These are phyloP conservation scores for Scrobipalpa costella DNA, from an alignment of 2,888 invertebrate species.

Conservation along the genomic window DNA sequence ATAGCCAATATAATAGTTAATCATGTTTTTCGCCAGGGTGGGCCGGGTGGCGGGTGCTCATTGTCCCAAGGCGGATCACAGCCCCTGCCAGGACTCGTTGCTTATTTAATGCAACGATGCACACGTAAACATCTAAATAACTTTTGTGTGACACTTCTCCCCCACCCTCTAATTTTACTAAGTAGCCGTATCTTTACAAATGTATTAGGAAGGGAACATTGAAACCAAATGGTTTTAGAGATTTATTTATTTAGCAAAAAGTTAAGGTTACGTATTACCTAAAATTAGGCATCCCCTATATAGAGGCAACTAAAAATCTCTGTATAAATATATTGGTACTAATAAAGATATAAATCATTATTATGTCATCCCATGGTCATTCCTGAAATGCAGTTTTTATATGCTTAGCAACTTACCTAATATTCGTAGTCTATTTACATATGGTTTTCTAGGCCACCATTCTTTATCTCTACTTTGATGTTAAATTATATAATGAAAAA, in stretches of 20 bases:
- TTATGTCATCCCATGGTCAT: too few species aligned
- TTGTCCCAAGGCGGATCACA: constrained; percentile 67
- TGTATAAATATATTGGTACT: too few species aligned
- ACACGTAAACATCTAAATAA: constrained; percentile 81
- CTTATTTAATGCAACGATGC: constrained; percentile 81
- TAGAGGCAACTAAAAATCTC: too few species aligned
- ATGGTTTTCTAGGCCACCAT: too few species aligned
- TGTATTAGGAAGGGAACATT: constrained; percentile 68
- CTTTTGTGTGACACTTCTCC: constrained; percentile 78
- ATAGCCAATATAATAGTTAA: constrained; percentile 72
- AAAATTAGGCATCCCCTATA: too few species aligned
- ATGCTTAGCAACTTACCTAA: too few species aligned
- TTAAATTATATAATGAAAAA: too few species aligned
- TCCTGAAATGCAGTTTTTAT: too few species aligned
- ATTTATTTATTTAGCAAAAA: constrained; percentile 48
- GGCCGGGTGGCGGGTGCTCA: constrained; percentile 66
- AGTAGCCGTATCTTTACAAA: constrained; percentile 78
- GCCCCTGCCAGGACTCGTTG: constrained; percentile 74
- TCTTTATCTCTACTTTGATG: too few species aligned
- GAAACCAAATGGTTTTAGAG: constrained; percentile 63
- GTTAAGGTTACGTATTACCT: neutral
- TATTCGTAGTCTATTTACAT: too few species aligned
- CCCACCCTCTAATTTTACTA: constrained; percentile 78
- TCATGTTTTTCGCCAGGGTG: constrained; percentile 65
- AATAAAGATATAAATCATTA: too few species aligned